Conservation (phyloP, 2,888 invertebrate species). For the Pristionchus arcanus region DNA sequence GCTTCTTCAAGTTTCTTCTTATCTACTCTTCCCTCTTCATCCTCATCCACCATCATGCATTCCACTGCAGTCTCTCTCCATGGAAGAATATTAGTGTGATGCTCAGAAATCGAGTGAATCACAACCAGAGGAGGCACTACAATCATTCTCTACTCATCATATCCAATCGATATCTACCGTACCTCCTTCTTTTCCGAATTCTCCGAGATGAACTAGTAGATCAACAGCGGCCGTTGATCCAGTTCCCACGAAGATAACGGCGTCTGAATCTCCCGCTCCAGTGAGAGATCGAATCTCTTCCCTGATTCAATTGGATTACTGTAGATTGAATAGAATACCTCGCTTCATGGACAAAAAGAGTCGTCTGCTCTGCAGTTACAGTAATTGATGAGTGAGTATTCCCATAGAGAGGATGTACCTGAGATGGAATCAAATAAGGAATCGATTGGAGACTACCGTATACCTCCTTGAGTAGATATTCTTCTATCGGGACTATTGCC, state of each 20-base stretch:
- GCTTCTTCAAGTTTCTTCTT: constrained; percentile 87
- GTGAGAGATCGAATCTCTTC: constrained; percentile 89
- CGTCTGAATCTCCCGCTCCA: constrained; percentile 89
- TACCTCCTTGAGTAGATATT: constrained; percentile 61
- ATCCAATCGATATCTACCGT: constrained; percentile 41
- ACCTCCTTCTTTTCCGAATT: constrained; percentile 43
- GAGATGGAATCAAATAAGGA: background rate
- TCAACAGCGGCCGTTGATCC: constrained; percentile 88
- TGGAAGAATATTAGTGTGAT: constrained; percentile 87
- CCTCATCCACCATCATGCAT: constrained; percentile 82
- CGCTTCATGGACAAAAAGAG: constrained; percentile 87
- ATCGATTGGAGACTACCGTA: background rate
- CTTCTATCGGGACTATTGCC: constrained; percentile 66
- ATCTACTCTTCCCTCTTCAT: constrained; percentile 88
- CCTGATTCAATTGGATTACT: constrained; percentile 82
- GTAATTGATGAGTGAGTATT: constrained; percentile 90
- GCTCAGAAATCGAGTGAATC: constrained; percentile 83
- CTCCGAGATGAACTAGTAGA: constrained; percentile 82
- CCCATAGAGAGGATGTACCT: constrained; percentile 90
- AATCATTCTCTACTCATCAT: background rate
- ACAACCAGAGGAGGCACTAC: constrained; percentile 58
- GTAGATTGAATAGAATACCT: constrained; percentile 69
- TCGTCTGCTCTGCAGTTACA: constrained; percentile 90
- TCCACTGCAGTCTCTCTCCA: constrained; percentile 82
- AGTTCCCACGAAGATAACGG: constrained; percentile 87